phyloP scores from a whole-genome alignment of 2,113 vertebrate genomes.

The Glareola pratincola region DNA sequence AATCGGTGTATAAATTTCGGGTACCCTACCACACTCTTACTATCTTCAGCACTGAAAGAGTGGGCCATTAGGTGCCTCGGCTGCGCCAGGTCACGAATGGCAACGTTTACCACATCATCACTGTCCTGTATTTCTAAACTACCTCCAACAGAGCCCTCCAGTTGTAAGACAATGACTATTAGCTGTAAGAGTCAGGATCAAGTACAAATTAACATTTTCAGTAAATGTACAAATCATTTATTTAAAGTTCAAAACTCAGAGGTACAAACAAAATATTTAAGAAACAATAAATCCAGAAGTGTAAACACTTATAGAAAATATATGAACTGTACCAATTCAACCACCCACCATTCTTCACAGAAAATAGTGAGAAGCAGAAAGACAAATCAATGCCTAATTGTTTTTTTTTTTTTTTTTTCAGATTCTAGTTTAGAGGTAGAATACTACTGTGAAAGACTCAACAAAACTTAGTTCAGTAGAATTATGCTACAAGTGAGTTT shows the following conservation, averaged over 20 bases:
- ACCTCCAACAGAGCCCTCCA: background rate
- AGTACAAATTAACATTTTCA: background rate
- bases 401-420: background rate
- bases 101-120: background rate
- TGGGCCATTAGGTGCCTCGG: background rate
- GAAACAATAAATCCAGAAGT: conserved; percentile 61
- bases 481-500: conserved; percentile 35
- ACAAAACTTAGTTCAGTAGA: background rate
- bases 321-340: conserved; percentile 26
- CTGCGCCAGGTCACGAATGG: background rate
- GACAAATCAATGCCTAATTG: conserved; percentile 32
- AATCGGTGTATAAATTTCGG: rapidly evolving
- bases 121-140: background rate
- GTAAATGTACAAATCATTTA: conserved; percentile 72
- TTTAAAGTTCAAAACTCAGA: conserved; percentile 70
- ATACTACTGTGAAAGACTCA: conserved; percentile 23
- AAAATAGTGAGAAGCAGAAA: conserved; percentile 58
- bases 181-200: background rate
- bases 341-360: conserved; percentile 31
- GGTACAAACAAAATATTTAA: conserved; percentile 64
- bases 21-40: background rate
- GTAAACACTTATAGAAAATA: conserved; percentile 63
- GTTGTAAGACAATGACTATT: background rate
- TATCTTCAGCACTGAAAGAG: background rate
- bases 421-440: conserved; percentile 51